Evolutionary conservation across 2,113 vertebrate genomes (phyloP).

Genomic region (Monarcha castaneiventris): DNA sequence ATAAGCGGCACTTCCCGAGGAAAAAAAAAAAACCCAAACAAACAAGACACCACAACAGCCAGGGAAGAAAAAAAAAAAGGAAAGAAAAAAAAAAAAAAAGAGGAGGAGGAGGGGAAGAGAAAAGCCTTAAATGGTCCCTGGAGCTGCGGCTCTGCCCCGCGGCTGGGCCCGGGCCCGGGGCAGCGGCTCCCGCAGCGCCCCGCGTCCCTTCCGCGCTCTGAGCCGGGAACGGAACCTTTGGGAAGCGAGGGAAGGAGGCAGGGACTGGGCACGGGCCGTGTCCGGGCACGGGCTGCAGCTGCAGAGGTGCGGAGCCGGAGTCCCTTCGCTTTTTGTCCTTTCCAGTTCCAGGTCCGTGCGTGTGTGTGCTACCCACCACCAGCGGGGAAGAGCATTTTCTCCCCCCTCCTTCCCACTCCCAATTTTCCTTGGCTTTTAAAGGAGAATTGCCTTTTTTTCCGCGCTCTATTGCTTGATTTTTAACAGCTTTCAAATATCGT

Average conservation of each 20-base stretch:
- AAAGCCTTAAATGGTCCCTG: constrained; percentile 52
- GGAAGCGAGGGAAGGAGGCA: background rate
- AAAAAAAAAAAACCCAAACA: background rate
- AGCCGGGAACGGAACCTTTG: background rate
- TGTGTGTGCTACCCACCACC: background rate
- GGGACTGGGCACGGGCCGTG: background rate
- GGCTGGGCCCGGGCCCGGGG: background rate
- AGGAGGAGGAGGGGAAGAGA: background rate
- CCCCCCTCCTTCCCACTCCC: background rate
- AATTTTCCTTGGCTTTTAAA: background rate
- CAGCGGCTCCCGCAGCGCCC: background rate
- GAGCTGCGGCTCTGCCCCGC: background rate
- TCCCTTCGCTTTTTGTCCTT: constrained; percentile 2
- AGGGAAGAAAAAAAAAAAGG: background rate
- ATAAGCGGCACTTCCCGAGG: background rate
- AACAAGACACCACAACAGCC: background rate
- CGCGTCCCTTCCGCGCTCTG: background rate
- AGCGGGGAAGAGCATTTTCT: background rate
- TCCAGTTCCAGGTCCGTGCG: background rate
- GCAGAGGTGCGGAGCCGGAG: background rate
- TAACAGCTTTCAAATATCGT: background rate
- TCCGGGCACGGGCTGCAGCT: background rate
- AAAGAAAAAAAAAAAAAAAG: background rate
- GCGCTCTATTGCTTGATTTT: background rate
- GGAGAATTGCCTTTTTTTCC: background rate